A percentile compares a stretch with the other conserved stretches of the same genome.
Evolutionary conservation across 2,113 vertebrate genomes (phyloP).

Genomic region (Vidua chalybeata): DNA sequence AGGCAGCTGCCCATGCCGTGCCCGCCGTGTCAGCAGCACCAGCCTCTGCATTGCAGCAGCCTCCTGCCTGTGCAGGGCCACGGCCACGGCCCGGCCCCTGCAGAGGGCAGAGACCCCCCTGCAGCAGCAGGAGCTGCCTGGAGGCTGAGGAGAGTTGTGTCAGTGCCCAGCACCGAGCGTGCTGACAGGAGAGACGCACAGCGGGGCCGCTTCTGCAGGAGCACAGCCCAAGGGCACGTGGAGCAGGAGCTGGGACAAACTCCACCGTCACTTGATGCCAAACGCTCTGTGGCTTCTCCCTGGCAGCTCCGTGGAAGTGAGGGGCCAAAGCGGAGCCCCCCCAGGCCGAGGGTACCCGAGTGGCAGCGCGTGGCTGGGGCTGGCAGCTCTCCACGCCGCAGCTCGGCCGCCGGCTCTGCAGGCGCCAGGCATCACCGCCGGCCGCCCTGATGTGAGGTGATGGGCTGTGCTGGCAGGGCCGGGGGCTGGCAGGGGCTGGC

Average conservation of each 20-base stretch:
- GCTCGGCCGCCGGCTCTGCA: background rate
- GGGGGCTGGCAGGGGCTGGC: background rate
- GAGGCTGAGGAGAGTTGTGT: background rate
- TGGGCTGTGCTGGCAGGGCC: background rate
- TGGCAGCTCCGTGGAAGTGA: fast-evolving
- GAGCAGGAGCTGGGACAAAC: background rate
- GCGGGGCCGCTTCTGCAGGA: background rate
- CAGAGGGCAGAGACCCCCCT: background rate
- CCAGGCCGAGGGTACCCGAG: fast-evolving
- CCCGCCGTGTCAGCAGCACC: background rate
- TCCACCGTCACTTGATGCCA: background rate
- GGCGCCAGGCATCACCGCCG: background rate
- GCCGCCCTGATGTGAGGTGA: background rate
- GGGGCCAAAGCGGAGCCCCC: background rate
- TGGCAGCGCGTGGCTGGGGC: background rate
- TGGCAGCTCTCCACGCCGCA: background rate
- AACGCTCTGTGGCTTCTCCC: background rate
- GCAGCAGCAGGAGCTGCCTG: background rate
- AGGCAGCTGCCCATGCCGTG: background rate
- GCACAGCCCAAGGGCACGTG: background rate
- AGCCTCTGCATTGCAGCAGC: conserved; percentile 62
- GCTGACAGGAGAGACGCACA: background rate
- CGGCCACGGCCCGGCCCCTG: fast-evolving
- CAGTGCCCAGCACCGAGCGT: background rate
- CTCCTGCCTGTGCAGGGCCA: background rate